Base-by-base conservation (phyloP, 2,113 vertebrate species). In the Cnemophilus loriae region DNA sequence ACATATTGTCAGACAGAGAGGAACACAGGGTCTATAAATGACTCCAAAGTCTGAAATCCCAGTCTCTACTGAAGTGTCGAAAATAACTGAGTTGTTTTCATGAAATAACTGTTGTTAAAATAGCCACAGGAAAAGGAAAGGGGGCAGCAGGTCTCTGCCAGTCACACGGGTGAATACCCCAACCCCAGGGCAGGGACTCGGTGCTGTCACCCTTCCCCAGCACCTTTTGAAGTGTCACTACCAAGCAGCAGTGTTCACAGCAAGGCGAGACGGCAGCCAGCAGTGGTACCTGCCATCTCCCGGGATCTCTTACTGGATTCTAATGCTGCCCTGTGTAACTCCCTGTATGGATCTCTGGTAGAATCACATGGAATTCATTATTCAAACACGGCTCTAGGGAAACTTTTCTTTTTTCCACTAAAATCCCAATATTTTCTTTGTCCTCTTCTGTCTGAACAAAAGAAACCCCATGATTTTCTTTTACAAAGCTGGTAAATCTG, bases 1-100 rank as follows among this genome's bases (percentile, higher is more conserved):
- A 47, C 17, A 50, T 61, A 53, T 59, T 88, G 79, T 76, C 88
- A 87, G 92, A 56, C 64, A 93, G 24, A 74, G 33, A 74, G 76
- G 65, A 92, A 73, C 42, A 81, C 22, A 16, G 46, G 60, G 35
- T 39, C 64, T 81, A 37, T 33, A 84, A 93, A 67, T 67, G 0
- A 47, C 79, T 70, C 50, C 47, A 6, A 23, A 83, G 26, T 22
- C 71, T 63, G 74, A 49, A 84, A 84, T 70, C 33, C 24, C 73
- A 56, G 67, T 61, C 41, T 79, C 57, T 69, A 15, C 33, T n/a
- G 26, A 69, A 50, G 71, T 19, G 39, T 52, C 7, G 2, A 67
- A 81, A 95, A 81, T 80, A 90, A 52, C 80, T 6, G 15, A 42
- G 61, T 22, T 67, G 28, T 88, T 96, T 74, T 47, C 26, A 28